phyloP scores from a whole-genome alignment of 2,888 invertebrate genomes.

The Diaphora mendica region DNA sequence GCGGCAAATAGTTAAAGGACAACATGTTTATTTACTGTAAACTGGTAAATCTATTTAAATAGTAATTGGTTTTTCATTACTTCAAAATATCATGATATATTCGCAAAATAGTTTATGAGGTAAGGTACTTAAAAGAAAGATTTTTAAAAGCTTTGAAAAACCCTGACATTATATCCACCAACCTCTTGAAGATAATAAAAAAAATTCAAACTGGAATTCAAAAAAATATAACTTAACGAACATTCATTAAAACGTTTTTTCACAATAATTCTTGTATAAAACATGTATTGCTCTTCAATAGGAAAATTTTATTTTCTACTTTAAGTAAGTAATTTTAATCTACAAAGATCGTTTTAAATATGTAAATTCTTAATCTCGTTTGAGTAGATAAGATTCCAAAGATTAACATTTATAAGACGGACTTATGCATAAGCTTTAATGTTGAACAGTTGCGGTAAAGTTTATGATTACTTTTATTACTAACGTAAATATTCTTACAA shows the following conservation, averaged over 20 bases:
- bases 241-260: background rate
- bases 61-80: too few species aligned
- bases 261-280: background rate
- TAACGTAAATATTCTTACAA: conserved; percentile 34
- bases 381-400: conserved; percentile 38
- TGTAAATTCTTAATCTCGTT: conserved; percentile 47
- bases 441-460: conserved; percentile 27
- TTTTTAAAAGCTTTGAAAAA: too few species aligned
- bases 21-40: too few species aligned
- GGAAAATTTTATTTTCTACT: conserved; percentile 33
- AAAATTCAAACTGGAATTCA: background rate
- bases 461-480: conserved; percentile 43
- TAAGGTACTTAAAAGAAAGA: too few species aligned
- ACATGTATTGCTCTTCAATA: conserved; percentile 31
- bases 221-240: background rate
- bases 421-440: conserved; percentile 39
- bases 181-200: background rate
- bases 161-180: too few species aligned
- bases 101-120: too few species aligned
- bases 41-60: too few species aligned
- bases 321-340: conserved; percentile 48
- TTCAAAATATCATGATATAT: too few species aligned
- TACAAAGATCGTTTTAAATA: conserved; percentile 35
- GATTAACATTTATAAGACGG: conserved; percentile 37
- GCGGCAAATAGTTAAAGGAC: too few species aligned